Conservation (phyloP, 2,888 invertebrate genomes). For the Monoplex corrugatus region DNA sequence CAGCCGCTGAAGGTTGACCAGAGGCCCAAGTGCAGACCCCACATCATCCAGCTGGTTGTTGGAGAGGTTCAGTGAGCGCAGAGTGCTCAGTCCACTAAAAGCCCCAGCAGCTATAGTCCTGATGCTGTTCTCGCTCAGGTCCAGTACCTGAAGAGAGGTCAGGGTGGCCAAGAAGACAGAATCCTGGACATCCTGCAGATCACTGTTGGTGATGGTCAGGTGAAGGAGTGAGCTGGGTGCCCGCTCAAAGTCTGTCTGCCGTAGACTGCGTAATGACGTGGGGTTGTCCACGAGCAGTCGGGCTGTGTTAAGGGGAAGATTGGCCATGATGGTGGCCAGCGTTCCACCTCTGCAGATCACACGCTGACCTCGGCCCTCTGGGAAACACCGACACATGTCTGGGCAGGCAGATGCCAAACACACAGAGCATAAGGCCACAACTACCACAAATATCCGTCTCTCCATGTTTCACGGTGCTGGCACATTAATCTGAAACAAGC, state of each 20-base stretch:
- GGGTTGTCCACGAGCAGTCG: slow-evolving; percentile 49
- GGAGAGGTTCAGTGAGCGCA: slow-evolving; percentile 67
- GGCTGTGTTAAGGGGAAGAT: slow-evolving; percentile 49
- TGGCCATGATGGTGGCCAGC: slow-evolving; percentile 35
- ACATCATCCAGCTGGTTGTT: slow-evolving; percentile 63
- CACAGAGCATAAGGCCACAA: background rate
- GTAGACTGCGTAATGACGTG: slow-evolving; percentile 51
- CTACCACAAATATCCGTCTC: background rate
- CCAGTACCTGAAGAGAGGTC: slow-evolving; percentile 56
- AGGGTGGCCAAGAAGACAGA: slow-evolving; percentile 61
- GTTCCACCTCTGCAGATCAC: slow-evolving; percentile 46
- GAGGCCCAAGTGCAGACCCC: slow-evolving; percentile 59
- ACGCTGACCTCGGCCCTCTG: slow-evolving; percentile 42
- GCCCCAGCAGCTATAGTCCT: slow-evolving; percentile 60
- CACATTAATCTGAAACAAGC: slow-evolving; percentile 14
- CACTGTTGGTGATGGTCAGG: slow-evolving; percentile 59
- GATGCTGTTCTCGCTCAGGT: slow-evolving; percentile 66
- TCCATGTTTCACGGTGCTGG: background rate
- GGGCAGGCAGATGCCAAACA: slow-evolving; percentile 31
- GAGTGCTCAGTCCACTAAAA: slow-evolving; percentile 61
- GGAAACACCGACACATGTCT: slow-evolving; percentile 42
- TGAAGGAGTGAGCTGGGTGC: slow-evolving; percentile 49
- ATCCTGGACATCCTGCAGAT: slow-evolving; percentile 59
- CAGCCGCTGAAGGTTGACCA: slow-evolving; percentile 61
- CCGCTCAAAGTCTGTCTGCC: slow-evolving; percentile 50